These are phyloP conservation scores for Turdus rufiventris DNA, from an alignment of 2,113 vertebrate genomes.

Conservation along the genomic window DNA sequence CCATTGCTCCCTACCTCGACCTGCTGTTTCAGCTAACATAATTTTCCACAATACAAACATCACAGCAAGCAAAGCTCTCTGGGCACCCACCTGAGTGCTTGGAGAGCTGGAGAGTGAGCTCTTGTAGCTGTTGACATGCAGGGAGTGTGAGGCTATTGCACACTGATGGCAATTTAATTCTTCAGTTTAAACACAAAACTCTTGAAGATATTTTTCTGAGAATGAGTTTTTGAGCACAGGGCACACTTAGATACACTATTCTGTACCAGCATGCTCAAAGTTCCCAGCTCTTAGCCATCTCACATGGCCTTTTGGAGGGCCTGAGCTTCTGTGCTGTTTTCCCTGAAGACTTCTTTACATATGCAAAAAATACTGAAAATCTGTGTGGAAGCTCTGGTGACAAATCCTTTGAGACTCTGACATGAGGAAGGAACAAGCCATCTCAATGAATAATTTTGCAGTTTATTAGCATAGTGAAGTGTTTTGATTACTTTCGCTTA, in stretches of 20 bases:
- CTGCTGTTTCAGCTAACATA: background rate
- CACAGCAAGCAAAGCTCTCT: background rate
- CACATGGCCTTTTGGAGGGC: background rate
- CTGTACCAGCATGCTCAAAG: background rate
- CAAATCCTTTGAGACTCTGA: slow-evolving; percentile 53
- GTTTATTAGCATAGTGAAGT: slow-evolving; percentile 51
- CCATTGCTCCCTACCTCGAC: background rate
- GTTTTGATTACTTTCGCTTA: slow-evolving; percentile 44
- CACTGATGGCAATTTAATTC: background rate
- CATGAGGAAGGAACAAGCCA: slow-evolving; percentile 31
- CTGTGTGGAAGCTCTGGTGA: background rate
- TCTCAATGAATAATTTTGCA: slow-evolving; percentile 53
- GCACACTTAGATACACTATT: background rate
- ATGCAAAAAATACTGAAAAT: slow-evolving; percentile 9
- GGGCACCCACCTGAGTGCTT: background rate
- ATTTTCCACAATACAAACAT: background rate
- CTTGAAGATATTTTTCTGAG: background rate
- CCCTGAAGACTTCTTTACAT: background rate
- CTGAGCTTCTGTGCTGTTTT: background rate
- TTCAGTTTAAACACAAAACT: background rate
- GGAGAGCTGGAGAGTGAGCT: background rate
- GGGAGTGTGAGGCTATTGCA: background rate
- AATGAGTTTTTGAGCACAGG: background rate
- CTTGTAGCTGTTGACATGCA: background rate
- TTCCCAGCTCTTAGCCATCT: background rate